Percentiles rank a stretch among this genome's conserved stretches.
These are phyloP conservation scores for Atta cephalotes DNA, from an alignment of 1,140 invertebrate genomes.

Conservation along the genomic window DNA sequence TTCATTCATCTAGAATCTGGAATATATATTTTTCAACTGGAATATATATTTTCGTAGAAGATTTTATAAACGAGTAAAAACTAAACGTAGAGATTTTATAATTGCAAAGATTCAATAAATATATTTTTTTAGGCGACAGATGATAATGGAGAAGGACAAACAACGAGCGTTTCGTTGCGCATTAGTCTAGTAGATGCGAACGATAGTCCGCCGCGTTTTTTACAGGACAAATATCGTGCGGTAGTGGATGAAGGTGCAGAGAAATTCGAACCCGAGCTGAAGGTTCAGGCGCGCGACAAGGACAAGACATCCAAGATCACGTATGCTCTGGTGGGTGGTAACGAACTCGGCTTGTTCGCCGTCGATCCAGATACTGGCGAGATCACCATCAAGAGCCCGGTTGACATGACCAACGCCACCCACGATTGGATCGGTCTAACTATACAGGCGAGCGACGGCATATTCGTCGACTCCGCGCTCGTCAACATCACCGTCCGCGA, in stretches of 20 bases:
- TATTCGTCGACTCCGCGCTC: conserved; percentile 89
- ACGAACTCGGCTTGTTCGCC: conserved; percentile 89
- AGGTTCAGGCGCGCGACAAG: conserved; percentile 90
- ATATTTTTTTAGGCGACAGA: conserved; percentile 91
- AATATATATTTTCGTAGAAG: background rate
- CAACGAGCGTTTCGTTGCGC: conserved; percentile 91
- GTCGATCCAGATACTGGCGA: conserved; percentile 90
- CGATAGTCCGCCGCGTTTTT: conserved; percentile 94
- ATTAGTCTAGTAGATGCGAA: conserved; percentile 94
- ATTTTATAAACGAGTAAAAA: background rate
- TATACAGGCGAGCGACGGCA: conserved; percentile 92
- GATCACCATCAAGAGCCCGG: conserved; percentile 89
- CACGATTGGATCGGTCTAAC: conserved; percentile 86
- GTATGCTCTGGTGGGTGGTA: conserved; percentile 91
- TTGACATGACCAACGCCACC: conserved; percentile 88
- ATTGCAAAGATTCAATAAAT: no score
- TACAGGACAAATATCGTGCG: conserved; percentile 90
- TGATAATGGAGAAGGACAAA: conserved; percentile 92
- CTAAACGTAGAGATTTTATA: no score
- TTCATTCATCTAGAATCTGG: background rate
- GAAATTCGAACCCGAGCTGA: conserved; percentile 92
- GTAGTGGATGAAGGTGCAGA: conserved; percentile 94
- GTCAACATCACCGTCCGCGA: conserved; percentile 93
- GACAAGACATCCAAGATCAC: conserved; percentile 93
- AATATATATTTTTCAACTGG: background rate